Conservation (phyloP, 2,888 invertebrate genomes). For the Halictus quadricinctus region DNA sequence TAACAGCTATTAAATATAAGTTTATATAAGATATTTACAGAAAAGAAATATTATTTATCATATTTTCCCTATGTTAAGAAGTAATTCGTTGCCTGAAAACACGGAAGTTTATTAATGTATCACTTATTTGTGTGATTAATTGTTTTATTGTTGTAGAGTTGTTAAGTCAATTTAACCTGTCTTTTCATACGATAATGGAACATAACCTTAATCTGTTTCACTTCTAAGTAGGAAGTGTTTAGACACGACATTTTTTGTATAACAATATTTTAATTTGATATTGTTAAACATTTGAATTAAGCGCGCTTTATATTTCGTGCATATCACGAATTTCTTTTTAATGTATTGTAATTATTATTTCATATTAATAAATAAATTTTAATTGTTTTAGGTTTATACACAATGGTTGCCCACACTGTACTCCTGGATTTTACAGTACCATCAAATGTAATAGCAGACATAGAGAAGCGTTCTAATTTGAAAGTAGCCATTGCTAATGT, state of each 20-base stretch:
- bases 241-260: constrained; percentile 20
- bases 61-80: not conserved
- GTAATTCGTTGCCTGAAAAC: not conserved
- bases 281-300: not conserved
- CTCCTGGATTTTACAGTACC: constrained; percentile 91
- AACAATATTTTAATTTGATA: not conserved
- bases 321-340: not conserved
- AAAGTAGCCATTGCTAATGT: constrained; percentile 88
- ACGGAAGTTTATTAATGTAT: not conserved
- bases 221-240: constrained; percentile 16
- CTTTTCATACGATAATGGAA: not conserved
- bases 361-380: constrained; percentile 10
- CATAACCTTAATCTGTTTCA: constrained; percentile 35
- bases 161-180: constrained; percentile 42
- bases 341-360: not conserved
- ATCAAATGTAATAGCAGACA: constrained; percentile 86
- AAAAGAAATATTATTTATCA: not conserved
- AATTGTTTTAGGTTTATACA: constrained; percentile 50
- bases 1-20: not conserved
- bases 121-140: constrained; percentile 20
- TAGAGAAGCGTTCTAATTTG: constrained; percentile 86
- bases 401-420: constrained; percentile 91
- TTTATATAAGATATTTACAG: constrained; percentile 9
- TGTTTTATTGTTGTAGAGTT: constrained; percentile 19
- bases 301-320: not conserved